Evolutionary conservation across 2,888 invertebrate species (phyloP).

Genomic region (Electrophaes corylata): DNA sequence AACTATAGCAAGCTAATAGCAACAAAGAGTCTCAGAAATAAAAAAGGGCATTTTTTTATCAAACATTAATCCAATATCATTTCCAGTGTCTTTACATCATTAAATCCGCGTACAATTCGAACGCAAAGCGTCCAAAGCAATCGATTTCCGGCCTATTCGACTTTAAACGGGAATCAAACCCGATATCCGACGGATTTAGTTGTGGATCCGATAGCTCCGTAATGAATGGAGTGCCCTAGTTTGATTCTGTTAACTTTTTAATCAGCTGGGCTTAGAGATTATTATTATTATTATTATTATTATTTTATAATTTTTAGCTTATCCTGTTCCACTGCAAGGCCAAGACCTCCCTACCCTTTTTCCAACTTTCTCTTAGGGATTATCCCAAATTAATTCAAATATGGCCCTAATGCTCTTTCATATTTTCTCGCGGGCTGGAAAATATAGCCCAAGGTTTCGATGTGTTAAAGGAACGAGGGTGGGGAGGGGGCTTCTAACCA

Average conservation of each 20-base stretch:
- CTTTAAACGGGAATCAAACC: conserved; percentile 83
- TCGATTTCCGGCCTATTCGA: conserved; percentile 84
- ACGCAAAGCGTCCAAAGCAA: conserved; percentile 82
- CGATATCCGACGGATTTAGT: conserved; percentile 79
- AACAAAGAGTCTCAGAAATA: neutral
- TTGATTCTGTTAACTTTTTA: conserved; percentile 54
- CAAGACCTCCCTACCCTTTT: no score
- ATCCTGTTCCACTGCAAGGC: no score
- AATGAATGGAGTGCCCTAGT: conserved; percentile 71
- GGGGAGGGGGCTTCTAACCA: no score
- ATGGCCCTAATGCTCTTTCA: no score
- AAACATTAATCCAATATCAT: conserved; percentile 27
- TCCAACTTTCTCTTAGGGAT: no score
- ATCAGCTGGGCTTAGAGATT: neutral
- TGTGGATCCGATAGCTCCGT: conserved; percentile 69
- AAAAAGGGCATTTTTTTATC: neutral
- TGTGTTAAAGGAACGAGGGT: no score
- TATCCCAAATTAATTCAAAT: no score
- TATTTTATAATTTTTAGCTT: no score
- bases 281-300: neutral
- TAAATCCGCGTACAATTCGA: conserved; percentile 67
- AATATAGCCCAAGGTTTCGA: no score
- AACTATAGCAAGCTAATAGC: no score
- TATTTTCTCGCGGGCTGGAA: no score
- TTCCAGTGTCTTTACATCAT: conserved; percentile 49